Conservation (phyloP, 2,797 vertebrate genomes). For the Clarias pachynema region DNA sequence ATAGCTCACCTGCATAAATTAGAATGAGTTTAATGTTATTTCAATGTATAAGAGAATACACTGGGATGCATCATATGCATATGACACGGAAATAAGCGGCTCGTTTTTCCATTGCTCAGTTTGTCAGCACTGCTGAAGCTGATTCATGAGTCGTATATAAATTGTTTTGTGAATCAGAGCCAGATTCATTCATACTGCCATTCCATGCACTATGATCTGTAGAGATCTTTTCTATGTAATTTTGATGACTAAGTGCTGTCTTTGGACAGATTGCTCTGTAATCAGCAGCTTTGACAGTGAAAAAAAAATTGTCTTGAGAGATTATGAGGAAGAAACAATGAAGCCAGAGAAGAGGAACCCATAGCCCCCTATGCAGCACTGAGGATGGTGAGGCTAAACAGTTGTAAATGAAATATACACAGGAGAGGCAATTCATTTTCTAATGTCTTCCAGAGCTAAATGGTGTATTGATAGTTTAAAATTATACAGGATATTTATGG, state of each 20-base stretch:
- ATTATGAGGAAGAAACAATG: slow-evolving; percentile 1
- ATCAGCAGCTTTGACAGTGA: neutral
- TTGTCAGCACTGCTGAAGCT: neutral
- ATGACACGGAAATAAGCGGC: neutral
- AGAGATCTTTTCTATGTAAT: neutral
- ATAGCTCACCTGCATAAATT: neutral
- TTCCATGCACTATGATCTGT: neutral
- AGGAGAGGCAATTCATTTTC: neutral
- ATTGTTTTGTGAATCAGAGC: neutral
- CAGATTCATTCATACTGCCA: neutral
- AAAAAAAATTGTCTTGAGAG: neutral
- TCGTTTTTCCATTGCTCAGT: neutral
- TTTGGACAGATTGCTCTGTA: neutral
- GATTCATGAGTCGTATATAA: neutral
- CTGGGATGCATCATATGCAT: neutral
- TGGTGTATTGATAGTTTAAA: neutral
- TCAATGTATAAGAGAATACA: neutral
- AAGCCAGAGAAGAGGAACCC: neutral
- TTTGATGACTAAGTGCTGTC: slow-evolving; percentile 4
- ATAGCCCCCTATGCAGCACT: neutral
- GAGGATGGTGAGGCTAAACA: slow-evolving; percentile 12
- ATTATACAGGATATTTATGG: neutral
- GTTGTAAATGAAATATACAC: neutral
- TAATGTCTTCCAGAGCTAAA: neutral
- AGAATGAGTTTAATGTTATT: slow-evolving; percentile 7